Base-by-base conservation (phyloP, 2,888 invertebrate species). In the Alsophila aescularia region DNA sequence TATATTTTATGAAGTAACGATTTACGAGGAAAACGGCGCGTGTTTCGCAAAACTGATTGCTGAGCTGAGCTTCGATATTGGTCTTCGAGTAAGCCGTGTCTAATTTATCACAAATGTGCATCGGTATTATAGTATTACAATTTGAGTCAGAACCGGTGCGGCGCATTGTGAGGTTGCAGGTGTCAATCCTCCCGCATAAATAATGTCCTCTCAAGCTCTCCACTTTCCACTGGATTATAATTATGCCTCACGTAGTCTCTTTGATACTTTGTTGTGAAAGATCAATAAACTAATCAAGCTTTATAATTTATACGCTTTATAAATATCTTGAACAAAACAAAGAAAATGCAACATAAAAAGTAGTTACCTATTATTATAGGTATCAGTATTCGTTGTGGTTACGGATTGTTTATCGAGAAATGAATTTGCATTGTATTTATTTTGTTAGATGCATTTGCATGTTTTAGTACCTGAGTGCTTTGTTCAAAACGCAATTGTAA, bases 31-130 rank as follows among this genome's bases (percentile, higher is more conserved):
- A n/a, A 83, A 79, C 79, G 70, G 77, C 75, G 66, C 65, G 70
- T 64, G 77, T 88, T 89, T 87, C 85, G 85, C 83, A 89, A 90
- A 85, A 78, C 77, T 78, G 83, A 87, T 87, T 87, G 81, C 81
- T 66, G 59, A 58, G 52, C 57, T 69, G 75, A 74, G 75, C 74
- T 73, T 69, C 67, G 70, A 83, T 83, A 85, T 86, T 82, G 81
- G 81, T 77, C 82, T 77, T 78, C 78, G 73, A 78, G 72, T 80
- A 72, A 70, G 66, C 81, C 82, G 83, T 85, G 76, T 84, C 84
- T 82, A 85, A 87, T 87, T 87, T 85, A 85, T 85, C 83, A 78
- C 80, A 79, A 81, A 79, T 82, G 79, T 74, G 73, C 81, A 81
- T 83, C 79, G 73, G 66, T 71, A 66, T 24, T 24, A 24, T 5